These are phyloP conservation scores for Egretta garzetta DNA, from an alignment of 2,113 vertebrate genomes.

Conservation along the genomic window DNA sequence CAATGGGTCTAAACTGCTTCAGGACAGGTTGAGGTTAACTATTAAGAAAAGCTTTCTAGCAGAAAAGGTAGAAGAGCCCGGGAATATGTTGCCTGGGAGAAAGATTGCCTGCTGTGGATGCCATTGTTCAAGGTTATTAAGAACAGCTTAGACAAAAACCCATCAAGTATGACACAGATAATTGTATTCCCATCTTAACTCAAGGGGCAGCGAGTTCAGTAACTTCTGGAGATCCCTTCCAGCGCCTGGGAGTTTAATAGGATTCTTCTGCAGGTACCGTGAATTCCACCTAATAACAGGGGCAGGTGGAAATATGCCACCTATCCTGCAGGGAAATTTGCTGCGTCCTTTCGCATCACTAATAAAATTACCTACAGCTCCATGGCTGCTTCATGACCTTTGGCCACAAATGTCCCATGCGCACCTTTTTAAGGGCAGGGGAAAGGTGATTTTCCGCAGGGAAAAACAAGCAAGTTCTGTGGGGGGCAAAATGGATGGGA, in stretches of 20 bases:
- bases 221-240: not conserved
- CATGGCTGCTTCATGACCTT: not conserved
- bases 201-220: not conserved
- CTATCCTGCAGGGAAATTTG: not conserved
- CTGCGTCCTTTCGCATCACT: not conserved
- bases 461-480: not conserved
- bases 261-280: not conserved
- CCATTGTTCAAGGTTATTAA: not conserved
- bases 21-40: not conserved
- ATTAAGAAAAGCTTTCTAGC: not conserved
- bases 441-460: not conserved
- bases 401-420: not conserved
- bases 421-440: not conserved
- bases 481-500: rapidly evolving
- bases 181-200: not conserved
- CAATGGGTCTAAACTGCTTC: not conserved
- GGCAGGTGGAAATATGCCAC: not conserved
- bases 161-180: not conserved
- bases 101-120: not conserved
- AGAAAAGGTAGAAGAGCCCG: not conserved
- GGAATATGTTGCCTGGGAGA: not conserved
- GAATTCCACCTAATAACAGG: not conserved
- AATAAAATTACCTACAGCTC: not conserved
- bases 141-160: not conserved
- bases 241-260: not conserved